phyloP scores from a whole-genome alignment of 2,888 invertebrate genomes.

The Caenorhabditis imperialis region DNA sequence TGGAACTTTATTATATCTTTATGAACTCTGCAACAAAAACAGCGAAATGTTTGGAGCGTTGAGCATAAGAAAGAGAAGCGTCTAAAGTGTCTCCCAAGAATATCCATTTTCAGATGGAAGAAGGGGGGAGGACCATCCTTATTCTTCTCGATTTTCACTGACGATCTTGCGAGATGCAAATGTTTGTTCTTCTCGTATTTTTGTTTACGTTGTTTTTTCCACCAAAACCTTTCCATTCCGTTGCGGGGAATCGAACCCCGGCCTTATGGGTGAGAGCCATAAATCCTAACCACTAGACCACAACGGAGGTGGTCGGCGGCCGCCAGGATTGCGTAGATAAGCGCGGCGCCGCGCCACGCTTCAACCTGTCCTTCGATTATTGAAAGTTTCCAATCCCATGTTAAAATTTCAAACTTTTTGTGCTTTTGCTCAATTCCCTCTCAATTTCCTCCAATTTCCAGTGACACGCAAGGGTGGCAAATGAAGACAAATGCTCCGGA shows the following conservation, averaged over 20 bases:
- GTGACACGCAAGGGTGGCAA: too few relatives aligned
- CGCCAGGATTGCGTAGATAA: not conserved
- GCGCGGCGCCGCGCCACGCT: not conserved
- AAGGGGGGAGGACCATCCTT: slow-evolving; percentile 19
- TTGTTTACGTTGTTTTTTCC: slow-evolving; percentile 15
- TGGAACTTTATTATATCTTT: not conserved
- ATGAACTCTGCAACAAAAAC: not conserved
- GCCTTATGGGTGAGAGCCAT: not conserved
- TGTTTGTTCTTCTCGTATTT: slow-evolving; percentile 20
- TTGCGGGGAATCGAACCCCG: slow-evolving; percentile 23
- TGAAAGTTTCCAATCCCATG: too few relatives aligned
- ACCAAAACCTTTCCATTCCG: slow-evolving; percentile 26
- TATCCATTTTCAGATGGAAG: slow-evolving; percentile 51
- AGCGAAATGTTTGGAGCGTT: slow-evolving; percentile 12
- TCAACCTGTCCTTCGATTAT: too few relatives aligned
- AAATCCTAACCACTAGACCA: not conserved
- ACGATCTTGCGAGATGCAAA: not conserved
- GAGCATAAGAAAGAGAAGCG: slow-evolving; percentile 10
- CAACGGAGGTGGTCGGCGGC: not conserved
- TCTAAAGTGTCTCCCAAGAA: slow-evolving; percentile 55
- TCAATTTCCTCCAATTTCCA: too few relatives aligned
- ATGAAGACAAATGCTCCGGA: too few relatives aligned
- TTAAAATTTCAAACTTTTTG: too few relatives aligned
- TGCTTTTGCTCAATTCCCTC: too few relatives aligned
- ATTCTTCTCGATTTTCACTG: slow-evolving; percentile 51